phyloP scores from a whole-genome alignment of 2,888 invertebrate genomes.

The Ligdia adustata region DNA sequence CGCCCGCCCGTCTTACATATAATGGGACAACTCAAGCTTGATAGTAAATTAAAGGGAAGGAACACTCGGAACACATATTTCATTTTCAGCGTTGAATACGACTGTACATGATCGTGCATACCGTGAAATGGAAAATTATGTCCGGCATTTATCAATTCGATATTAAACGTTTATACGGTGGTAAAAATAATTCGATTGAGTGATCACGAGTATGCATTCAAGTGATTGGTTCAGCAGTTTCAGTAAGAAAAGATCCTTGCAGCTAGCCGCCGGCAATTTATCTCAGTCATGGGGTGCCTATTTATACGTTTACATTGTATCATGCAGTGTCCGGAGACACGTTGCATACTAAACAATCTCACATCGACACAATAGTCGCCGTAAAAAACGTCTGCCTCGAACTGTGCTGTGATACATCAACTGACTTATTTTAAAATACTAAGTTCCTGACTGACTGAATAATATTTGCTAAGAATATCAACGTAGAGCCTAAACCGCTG shows the following conservation, averaged over 20 bases:
- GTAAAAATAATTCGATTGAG: slow-evolving; percentile 48
- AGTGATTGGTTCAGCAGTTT: slow-evolving; percentile 48
- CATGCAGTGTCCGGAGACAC: slow-evolving; percentile 49
- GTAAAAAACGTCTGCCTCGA: slow-evolving; percentile 57
- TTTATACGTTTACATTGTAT: slow-evolving; percentile 63
- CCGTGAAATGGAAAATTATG: slow-evolving; percentile 55
- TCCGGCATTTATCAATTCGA: slow-evolving; percentile 52
- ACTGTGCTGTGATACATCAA: too few species aligned
- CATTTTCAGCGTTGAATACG: slow-evolving; percentile 18
- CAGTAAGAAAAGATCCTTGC: slow-evolving; percentile 40
- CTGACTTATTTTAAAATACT: too few species aligned
- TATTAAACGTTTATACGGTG: slow-evolving; percentile 50
- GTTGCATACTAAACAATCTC: slow-evolving; percentile 63
- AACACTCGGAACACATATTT: slow-evolving; percentile 39
- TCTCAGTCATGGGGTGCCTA: slow-evolving; percentile 50
- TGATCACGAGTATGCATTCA: slow-evolving; percentile 42
- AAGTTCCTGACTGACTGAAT: too few species aligned
- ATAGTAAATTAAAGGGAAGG: slow-evolving; percentile 54
- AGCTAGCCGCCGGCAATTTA: slow-evolving; percentile 48
- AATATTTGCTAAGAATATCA: too few species aligned
- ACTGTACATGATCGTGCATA: slow-evolving; percentile 41
- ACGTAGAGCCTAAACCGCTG: too few species aligned
- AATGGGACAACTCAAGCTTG: slow-evolving; percentile 67
- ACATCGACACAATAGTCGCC: slow-evolving; percentile 62
- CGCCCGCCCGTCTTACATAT: slow-evolving; percentile 65